Conservation (phyloP, 1,140 invertebrate species). For the Trichonephila clavipes region DNA sequence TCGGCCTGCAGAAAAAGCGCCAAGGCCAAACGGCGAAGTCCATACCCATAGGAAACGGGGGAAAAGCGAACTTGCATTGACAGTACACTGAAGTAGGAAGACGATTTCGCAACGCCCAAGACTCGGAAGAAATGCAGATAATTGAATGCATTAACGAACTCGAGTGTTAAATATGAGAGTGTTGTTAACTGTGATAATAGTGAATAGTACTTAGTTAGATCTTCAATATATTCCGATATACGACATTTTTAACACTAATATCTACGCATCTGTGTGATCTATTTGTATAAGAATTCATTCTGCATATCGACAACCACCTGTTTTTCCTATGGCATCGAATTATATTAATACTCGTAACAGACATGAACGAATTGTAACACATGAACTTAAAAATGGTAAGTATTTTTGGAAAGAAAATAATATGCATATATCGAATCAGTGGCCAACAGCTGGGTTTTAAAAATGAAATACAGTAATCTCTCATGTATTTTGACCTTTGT, state of each 20-base stretch:
- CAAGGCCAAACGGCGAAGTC: slow-evolving; percentile 11
- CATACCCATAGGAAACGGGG: slow-evolving; percentile 27
- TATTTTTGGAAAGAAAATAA: slow-evolving; percentile 42
- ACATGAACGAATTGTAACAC: slow-evolving; percentile 83
- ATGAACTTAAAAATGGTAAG: slow-evolving; percentile 84
- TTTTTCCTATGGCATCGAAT: slow-evolving; percentile 56
- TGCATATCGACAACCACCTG: slow-evolving; percentile 17
- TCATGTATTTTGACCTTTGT: not conserved
- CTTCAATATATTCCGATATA: not conserved
- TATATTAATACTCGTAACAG: slow-evolving; percentile 78
- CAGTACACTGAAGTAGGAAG: not conserved
- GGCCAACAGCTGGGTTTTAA: not conserved
- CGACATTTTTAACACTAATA: not conserved
- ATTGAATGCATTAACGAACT: not conserved
- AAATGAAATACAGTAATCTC: not conserved
- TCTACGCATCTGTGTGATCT: slow-evolving; percentile 10
- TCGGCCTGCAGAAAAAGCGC: not conserved
- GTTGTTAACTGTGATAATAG: not conserved
- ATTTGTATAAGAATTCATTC: not conserved
- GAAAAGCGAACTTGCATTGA: slow-evolving; percentile 17
- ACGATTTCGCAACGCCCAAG: slow-evolving; percentile 15
- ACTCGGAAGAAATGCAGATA: not conserved
- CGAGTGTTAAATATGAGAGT: not conserved
- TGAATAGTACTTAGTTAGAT: not conserved
- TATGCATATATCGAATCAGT: not conserved